Percentiles rank a stretch among this genome's conserved stretches.
Conservation (phyloP, 2,113 vertebrate genomes). For the Picathartes gymnocephalus region DNA sequence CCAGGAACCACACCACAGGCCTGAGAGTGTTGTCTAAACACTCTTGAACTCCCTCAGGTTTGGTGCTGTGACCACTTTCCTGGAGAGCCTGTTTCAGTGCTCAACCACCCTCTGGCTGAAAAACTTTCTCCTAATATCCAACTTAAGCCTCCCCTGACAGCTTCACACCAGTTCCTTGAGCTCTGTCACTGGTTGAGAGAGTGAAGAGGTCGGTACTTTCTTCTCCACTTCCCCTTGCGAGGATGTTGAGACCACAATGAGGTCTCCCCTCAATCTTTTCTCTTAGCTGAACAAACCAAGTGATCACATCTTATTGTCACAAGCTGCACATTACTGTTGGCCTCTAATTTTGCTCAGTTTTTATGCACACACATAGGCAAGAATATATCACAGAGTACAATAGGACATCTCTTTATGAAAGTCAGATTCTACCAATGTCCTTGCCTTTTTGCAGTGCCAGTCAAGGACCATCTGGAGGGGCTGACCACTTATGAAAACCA, state of each 20-base stretch:
- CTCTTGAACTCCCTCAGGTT: not conserved
- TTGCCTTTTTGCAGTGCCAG: not conserved
- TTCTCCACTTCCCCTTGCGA: not conserved
- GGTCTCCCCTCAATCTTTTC: not conserved
- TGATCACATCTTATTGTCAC: not conserved
- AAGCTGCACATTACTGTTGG: not conserved
- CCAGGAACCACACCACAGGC: rapidly evolving
- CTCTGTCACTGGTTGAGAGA: not conserved
- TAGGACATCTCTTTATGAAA: not conserved
- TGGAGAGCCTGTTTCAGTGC: not conserved
- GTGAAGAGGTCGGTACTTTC: not conserved
- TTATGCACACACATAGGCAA: not conserved
- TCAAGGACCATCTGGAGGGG: not conserved
- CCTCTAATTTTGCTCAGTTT: not conserved
- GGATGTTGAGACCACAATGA: not conserved
- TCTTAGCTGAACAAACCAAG: not conserved
- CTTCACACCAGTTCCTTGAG: not conserved
- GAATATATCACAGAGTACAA: not conserved
- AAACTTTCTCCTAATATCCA: not conserved
- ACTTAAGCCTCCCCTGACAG: not conserved
- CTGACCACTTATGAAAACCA: not conserved
- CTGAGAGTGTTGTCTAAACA: no score
- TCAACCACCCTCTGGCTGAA: not conserved
- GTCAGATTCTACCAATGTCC: not conserved
- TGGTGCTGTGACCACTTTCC: not conserved